Base-by-base conservation (phyloP, 2,888 invertebrate species). In the Polietes domitor region DNA sequence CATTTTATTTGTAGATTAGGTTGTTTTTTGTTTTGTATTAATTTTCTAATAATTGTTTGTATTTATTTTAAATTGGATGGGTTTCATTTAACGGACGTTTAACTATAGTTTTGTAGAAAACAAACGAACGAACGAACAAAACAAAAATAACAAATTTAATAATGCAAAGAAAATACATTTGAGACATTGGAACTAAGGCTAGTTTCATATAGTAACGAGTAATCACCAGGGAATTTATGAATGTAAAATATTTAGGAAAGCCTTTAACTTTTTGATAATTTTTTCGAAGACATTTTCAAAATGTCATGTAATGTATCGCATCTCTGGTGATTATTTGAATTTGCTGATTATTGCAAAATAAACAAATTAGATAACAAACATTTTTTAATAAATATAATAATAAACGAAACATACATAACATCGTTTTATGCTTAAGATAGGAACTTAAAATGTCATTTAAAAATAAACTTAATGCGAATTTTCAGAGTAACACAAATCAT, bases 51-150 rank as follows among this genome's bases (percentile, higher is more conserved):
- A 65, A 37, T 68, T 43, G 24, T 43, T 21, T 10, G 12, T 65
- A 17, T 37, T 65, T 65, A 85, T 82, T 85, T 85, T 81, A 84
- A 83, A 84, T 80, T 90, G 88, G 87, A 90, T 87, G 90, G 89
- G 91, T 82, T 89, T 88, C 87, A 86, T 78, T 87, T 80, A 82
- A 81, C 78, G 90, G 90, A 90, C 90, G 90, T 89, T 87, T 88
- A 85, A 78, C 74, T 83, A 86, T 74, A 74, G 74, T 82, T 47
- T 65, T 17, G 28, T 65, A 74, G 70, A 75, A 63, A 32, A 19
- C 3, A 5, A 71, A 21, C 19, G 21, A 47, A n/a, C n/a, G n/a
- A n/a, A n/a, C n/a, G n/a, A 41, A 41, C 43, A 47, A 53, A 68
- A 73, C 32, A 10, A 26, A 55, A 70, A 32, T 50, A 17, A 17